Percentiles rank a stretch among this genome's conserved stretches.
Conservation (phyloP, 2,113 vertebrate genomes). For the Blennius ocellaris region DNA sequence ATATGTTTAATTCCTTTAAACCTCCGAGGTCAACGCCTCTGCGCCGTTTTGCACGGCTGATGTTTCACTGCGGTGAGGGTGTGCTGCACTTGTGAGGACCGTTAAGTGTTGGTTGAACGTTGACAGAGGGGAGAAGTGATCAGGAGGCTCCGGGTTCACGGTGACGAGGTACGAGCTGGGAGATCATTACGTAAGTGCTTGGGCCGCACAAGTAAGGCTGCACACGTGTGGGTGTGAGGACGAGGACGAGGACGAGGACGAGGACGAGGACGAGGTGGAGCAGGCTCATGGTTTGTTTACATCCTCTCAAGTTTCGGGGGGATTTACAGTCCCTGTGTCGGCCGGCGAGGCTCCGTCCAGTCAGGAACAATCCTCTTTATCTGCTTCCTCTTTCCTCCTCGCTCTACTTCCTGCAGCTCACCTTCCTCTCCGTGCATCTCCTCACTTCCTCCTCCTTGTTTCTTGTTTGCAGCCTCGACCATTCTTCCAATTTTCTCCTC, state of each 20-base stretch:
- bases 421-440: not conserved
- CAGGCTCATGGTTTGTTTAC: slow-evolving; percentile 65
- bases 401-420: slow-evolving; percentile 5
- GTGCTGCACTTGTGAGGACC: not conserved
- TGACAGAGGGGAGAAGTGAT: too few species aligned
- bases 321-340: slow-evolving; percentile 62
- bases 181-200: too few species aligned
- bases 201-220: too few species aligned
- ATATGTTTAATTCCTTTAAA: too few species aligned
- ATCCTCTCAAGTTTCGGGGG: slow-evolving; percentile 63
- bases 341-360: slow-evolving; percentile 12
- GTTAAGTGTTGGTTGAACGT: too few species aligned
- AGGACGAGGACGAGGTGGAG: slow-evolving; percentile 19
- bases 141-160: too few species aligned
- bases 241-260: too few species aligned
- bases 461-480: not conserved
- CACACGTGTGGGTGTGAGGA: too few species aligned
- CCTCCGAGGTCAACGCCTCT: slow-evolving; percentile 17
- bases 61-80: not conserved
- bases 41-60: not conserved
- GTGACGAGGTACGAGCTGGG: too few species aligned
- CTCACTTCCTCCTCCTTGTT: not conserved
- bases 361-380: slow-evolving; percentile 25
- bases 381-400: slow-evolving; percentile 30
- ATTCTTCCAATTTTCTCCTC: not conserved